Conservation (phyloP, 2,888 invertebrate species). For the Troides aeacus region DNA sequence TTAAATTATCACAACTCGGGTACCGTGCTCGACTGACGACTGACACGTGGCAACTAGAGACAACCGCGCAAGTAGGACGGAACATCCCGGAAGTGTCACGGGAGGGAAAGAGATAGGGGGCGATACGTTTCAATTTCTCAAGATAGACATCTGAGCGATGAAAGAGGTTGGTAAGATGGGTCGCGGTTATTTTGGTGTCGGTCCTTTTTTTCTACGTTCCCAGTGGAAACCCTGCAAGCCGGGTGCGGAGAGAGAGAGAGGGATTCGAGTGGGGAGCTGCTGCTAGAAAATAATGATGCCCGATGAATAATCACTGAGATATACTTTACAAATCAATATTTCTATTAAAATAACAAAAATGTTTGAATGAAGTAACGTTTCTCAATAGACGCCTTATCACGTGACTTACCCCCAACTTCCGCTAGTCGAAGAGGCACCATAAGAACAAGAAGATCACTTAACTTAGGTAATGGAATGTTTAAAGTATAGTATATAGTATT, state of each 20-base stretch:
- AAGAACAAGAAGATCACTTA: too few species aligned
- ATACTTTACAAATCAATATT: too few species aligned
- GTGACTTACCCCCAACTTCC: too few species aligned
- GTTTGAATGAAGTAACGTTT: too few species aligned
- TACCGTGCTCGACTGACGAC: slow-evolving; percentile 53
- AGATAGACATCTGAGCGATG: slow-evolving; percentile 66
- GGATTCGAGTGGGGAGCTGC: too few species aligned
- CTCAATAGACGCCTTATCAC: too few species aligned
- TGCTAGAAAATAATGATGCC: too few species aligned
- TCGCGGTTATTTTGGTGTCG: slow-evolving; percentile 56
- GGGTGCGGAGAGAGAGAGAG: background rate
- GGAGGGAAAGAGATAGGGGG: slow-evolving; percentile 46
- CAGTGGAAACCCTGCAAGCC: slow-evolving; percentile 29
- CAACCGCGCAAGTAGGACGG: slow-evolving; percentile 52
- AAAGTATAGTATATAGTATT: too few species aligned
- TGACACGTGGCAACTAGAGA: slow-evolving; percentile 57
- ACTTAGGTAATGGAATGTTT: too few species aligned
- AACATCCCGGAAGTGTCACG: slow-evolving; percentile 54
- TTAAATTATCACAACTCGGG: slow-evolving; percentile 50
- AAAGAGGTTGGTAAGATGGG: slow-evolving; percentile 65
- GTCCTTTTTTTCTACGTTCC: slow-evolving; percentile 48
- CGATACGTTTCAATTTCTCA: slow-evolving; percentile 56
- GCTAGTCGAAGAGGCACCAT: too few species aligned
- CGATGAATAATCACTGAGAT: too few species aligned
- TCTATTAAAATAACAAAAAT: too few species aligned